Evolutionary conservation across 2,888 invertebrate species (phyloP), one percentile per base, ranked within the genome.

Genomic region (Eulithis testata): DNA sequence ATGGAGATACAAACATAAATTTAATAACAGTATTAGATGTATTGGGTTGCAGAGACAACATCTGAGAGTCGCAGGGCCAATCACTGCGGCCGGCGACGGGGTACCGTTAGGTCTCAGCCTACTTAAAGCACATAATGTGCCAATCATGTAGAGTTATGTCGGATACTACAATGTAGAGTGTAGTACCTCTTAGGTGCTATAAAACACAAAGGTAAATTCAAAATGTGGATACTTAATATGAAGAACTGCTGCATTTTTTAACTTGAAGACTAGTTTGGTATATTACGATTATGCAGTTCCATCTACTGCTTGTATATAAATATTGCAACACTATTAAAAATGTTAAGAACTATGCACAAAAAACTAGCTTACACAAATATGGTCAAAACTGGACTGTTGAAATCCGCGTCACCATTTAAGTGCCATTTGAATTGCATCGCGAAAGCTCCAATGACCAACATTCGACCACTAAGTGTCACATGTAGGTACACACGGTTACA

Each of bases 21-120:
- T 89, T 89, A 90, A 89, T 90, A 89, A 90, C 89, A 89, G 87
- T 89, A 89, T 88, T 89, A 89, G 89, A 90, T 87, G 85, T 90
- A 89, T 90, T 84, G 85, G 84, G 86, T 88, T 86, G 86, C 88
- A 82, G 84, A 88, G 89, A 85, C 86, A 84, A 79, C 83, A 85
- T 83, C 86, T 82, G 81, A 84, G 81, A 82, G 82, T 74, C 84
- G 85, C 85, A 89, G 90, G 88, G 89, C 89, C 88, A 81, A 83
- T 83, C 82, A 81, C 76, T 80, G 83, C 80, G 82, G 76, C 63
- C 73, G 75, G 74, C 75, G 77, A 76, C 77, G 76, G 80, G 72
- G 82, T 89, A 85, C 91, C 90, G 91, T 91, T 91, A 91, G 74
- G 74, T 77, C 76, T 72, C 84, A 86, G 82, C 87, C 87, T 85